A percentile compares a stretch with the other conserved stretches of the same genome.
Conservation (phyloP, 2,797 vertebrate species). For the Cygnus olor region DNA sequence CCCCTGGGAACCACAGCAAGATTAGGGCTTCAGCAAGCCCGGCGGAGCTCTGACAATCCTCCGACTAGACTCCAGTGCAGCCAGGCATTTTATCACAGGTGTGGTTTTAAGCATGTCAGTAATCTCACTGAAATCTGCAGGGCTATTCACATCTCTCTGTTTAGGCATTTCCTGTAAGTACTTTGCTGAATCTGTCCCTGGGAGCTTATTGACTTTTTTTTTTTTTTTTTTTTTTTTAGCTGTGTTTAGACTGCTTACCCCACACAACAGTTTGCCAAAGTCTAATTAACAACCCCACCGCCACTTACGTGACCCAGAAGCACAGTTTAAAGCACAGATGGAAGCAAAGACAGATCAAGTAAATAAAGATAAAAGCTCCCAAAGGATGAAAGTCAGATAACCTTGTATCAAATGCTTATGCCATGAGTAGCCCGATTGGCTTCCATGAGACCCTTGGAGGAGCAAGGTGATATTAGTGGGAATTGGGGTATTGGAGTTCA, state of each 20-base stretch:
- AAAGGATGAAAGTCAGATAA: neutral
- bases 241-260: neutral
- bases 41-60: neutral
- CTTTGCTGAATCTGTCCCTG: slow-evolving; percentile 4
- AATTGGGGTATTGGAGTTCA: neutral
- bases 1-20: neutral
- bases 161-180: neutral
- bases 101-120: neutral
- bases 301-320: slow-evolving; percentile 62
- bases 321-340: slow-evolving; percentile 22
- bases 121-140: neutral
- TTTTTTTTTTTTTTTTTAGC: neutral
- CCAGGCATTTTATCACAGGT: neutral
- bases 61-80: neutral
- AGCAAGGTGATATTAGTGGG: neutral
- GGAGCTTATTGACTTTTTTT: neutral
- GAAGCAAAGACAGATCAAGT: slow-evolving; percentile 23
- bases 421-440: neutral
- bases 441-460: neutral
- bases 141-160: neutral
- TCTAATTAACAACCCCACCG: slow-evolving; percentile 18
- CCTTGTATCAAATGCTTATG: neutral
- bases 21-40: neutral
- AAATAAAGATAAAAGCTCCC: slow-evolving; percentile 14
- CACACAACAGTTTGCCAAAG: slow-evolving; percentile 10